phyloP scores from a whole-genome alignment of 2,888 invertebrate species.

The Helobdella robusta region DNA sequence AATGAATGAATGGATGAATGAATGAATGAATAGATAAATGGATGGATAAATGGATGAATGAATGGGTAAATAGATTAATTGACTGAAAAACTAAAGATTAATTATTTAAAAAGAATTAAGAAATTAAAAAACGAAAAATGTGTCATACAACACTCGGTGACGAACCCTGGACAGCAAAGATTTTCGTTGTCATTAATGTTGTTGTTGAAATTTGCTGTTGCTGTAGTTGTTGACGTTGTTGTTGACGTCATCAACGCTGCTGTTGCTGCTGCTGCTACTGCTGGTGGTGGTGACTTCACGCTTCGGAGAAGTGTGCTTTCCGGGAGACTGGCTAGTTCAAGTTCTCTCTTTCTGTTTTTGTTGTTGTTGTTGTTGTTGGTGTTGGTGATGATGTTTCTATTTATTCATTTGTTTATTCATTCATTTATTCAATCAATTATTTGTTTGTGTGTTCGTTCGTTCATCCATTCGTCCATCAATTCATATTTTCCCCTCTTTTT shows the following conservation, averaged over 20 bases:
- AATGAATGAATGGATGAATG: not conserved
- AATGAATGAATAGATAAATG: not conserved
- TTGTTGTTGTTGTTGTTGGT: no score
- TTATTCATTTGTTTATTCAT: no score
- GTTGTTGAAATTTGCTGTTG: no score
- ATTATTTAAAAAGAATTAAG: not conserved
- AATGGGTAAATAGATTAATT: no score
- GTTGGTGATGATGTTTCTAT: no score
- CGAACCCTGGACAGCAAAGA: not conserved
- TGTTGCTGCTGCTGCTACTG: not conserved
- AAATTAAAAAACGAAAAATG: not conserved
- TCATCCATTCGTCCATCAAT: no score
- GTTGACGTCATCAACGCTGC: no score
- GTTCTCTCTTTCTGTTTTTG: conserved; percentile 13
- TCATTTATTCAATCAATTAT: not conserved
- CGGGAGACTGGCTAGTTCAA: conserved; percentile 10
- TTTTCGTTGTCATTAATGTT: conserved; percentile 3
- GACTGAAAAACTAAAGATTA: conserved; percentile 5
- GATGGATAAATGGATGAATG: conserved; percentile 4
- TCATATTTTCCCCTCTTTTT: no score
- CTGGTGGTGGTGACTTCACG: conserved; percentile 4
- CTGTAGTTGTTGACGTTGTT: no score
- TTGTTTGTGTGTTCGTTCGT: not conserved
- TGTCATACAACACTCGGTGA: not conserved
- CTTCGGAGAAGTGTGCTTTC: conserved; percentile 8